phyloP scores from a whole-genome alignment of 2,113 vertebrate genomes.

The Rattus norvegicus region DNA sequence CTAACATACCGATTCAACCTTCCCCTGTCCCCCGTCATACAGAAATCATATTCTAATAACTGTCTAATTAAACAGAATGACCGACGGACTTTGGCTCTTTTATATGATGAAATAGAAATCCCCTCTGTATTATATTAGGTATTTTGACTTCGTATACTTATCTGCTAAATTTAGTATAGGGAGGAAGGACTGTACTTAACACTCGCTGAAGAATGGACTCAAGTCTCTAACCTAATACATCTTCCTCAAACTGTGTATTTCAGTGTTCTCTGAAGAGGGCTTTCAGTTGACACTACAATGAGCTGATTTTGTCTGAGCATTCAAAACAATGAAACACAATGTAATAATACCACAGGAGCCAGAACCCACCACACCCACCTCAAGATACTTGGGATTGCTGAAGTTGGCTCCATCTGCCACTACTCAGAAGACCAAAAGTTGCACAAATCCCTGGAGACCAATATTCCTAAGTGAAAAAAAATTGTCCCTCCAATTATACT shows the following conservation, averaged over 20 bases:
- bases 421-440: background rate
- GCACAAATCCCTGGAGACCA: background rate
- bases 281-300: background rate
- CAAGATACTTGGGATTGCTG: background rate
- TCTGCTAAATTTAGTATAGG: background rate
- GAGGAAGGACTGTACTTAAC: background rate
- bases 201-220: background rate
- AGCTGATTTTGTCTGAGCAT: background rate
- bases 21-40: background rate
- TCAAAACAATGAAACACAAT: rapidly evolving
- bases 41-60: background rate
- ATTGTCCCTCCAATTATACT: background rate
- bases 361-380: background rate
- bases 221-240: background rate
- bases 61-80: background rate
- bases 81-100: background rate
- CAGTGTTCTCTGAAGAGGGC: background rate
- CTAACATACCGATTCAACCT: background rate
- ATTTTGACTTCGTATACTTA: background rate
- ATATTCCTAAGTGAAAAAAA: background rate
- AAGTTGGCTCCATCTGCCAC: background rate
- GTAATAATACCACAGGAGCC: background rate
- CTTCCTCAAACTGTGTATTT: too few species aligned
- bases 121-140: background rate
- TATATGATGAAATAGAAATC: background rate